Evolutionary conservation across 2,113 vertebrate genomes (phyloP).

Genomic region (Neotragus moschatus): DNA sequence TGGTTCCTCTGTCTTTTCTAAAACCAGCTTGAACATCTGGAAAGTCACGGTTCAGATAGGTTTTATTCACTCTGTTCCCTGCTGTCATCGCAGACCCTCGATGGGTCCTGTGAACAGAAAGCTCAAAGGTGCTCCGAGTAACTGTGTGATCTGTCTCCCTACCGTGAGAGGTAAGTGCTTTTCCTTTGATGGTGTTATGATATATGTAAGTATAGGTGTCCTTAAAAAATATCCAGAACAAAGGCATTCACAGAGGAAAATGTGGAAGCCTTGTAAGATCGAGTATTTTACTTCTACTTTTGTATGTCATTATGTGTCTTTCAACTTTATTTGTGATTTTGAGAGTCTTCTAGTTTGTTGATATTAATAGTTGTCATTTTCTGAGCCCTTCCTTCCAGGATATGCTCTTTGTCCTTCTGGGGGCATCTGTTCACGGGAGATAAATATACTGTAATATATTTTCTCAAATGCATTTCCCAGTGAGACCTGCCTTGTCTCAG

Average conservation of each 20-base stretch:
- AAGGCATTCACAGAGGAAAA: neutral
- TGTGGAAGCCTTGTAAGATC: neutral
- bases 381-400: neutral
- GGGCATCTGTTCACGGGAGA: neutral
- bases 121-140: neutral
- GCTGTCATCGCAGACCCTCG: neutral
- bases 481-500: neutral
- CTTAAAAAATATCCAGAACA: neutral
- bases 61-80: neutral
- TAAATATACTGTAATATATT: neutral
- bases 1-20: too few species aligned
- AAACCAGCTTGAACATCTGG: too few species aligned
- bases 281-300: neutral
- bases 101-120: neutral
- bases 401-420: neutral
- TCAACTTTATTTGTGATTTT: neutral
- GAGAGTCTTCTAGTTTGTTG: neutral
- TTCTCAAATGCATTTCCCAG: neutral
- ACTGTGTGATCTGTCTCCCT: neutral
- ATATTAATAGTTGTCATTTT: neutral
- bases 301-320: neutral
- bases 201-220: neutral
- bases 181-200: neutral
- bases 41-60: too few species aligned
- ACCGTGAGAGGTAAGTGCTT: neutral